Percentiles rank a stretch among this genome's conserved stretches.
phyloP scores from a whole-genome alignment of 2,797 vertebrate species.

The Mionectes olivaceus region DNA sequence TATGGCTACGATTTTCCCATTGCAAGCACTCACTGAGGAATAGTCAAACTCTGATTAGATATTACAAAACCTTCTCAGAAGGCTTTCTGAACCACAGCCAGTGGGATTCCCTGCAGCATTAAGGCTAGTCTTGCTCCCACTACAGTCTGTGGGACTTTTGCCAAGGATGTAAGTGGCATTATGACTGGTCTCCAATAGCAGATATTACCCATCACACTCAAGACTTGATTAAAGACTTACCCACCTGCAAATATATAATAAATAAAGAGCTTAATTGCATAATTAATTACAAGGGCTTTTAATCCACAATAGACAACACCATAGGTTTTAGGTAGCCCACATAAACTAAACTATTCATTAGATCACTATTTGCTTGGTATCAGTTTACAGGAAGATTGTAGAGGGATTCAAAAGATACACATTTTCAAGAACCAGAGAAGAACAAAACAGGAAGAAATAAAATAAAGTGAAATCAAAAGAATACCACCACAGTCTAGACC shows the following conservation, averaged over 20 bases:
- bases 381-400: neutral
- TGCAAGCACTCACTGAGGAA: conserved; percentile 7
- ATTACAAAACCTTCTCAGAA: conserved; percentile 62
- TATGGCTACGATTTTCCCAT: neutral
- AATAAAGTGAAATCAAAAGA: conserved; percentile 8
- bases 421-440: neutral
- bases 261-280: conserved; percentile 56
- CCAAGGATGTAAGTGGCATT: conserved; percentile 56
- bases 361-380: neutral
- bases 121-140: conserved; percentile 51
- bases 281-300: conserved; percentile 60
- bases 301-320: conserved; percentile 3
- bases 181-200: conserved; percentile 55
- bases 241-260: conserved; percentile 59
- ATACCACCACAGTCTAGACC: neutral
- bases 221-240: conserved; percentile 60
- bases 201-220: conserved; percentile 45
- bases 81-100: conserved; percentile 65
- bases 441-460: neutral
- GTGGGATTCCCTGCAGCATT: conserved; percentile 54
- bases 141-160: conserved; percentile 48
- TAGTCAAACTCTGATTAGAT: conserved; percentile 46
- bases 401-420: neutral
- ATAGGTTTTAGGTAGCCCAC: neutral
- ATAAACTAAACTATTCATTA: neutral